Evolutionary conservation across 2,113 vertebrate species (phyloP).

Genomic region (Phyllopteryx taeniolatus): DNA sequence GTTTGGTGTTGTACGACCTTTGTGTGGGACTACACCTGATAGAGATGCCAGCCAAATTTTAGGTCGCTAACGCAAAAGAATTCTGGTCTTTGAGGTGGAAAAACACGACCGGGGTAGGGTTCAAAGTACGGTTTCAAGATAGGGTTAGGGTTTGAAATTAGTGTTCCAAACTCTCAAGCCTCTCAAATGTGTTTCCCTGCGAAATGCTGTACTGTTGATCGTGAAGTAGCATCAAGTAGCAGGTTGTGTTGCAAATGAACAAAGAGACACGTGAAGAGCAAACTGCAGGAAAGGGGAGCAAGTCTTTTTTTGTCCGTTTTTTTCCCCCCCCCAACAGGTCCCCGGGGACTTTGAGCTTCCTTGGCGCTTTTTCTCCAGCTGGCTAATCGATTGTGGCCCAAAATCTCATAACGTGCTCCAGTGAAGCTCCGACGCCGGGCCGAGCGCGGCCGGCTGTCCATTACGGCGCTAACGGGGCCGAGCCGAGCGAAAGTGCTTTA

Average conservation of each 20-base stretch:
- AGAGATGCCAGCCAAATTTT: neutral
- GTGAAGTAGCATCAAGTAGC: neutral
- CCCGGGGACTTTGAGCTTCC: neutral
- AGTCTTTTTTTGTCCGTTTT: neutral
- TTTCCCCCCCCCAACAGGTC: neutral
- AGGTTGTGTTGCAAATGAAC: neutral
- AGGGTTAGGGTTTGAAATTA: neutral
- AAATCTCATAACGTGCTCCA: constrained; percentile 64
- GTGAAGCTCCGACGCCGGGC: constrained; percentile 49
- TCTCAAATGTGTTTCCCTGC: neutral
- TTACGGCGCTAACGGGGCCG: constrained; percentile 27
- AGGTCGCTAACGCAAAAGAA: too few species aligned
- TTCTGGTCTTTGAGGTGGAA: too few species aligned
- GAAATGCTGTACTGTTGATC: too few species aligned
- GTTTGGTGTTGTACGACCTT: too few species aligned
- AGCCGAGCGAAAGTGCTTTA: constrained; percentile 13
- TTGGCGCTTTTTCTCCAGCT: constrained; percentile 31
- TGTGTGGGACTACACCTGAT: too few species aligned
- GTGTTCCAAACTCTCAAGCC: neutral
- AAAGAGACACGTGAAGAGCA: too few species aligned
- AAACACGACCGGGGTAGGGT: too few species aligned
- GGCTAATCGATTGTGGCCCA: constrained; percentile 42
- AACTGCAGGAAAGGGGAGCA: neutral
- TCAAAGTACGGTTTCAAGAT: neutral
- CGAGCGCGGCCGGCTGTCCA: constrained; percentile 35